These are phyloP conservation scores for Tauraco erythrolophus DNA, from an alignment of 2,113 vertebrate species.

Conservation along the genomic window DNA sequence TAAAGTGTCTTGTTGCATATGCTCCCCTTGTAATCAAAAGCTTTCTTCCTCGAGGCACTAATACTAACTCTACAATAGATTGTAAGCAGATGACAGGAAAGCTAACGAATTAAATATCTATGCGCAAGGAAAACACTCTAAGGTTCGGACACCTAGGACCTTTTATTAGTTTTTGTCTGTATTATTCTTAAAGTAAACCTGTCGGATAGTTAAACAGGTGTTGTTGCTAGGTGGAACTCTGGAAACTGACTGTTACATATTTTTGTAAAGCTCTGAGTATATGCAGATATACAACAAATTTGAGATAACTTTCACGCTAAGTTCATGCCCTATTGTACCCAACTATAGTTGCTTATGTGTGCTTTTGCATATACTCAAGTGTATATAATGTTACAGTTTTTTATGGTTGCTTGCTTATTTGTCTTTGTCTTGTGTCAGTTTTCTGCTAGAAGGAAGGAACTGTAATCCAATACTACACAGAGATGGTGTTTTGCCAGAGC, in stretches of 20 bases:
- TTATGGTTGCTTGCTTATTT: not conserved
- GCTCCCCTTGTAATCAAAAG: not conserved
- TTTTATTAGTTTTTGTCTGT: not conserved
- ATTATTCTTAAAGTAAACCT: not conserved
- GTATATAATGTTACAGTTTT: not conserved
- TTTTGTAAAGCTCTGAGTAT: not conserved
- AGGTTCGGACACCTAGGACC: not conserved
- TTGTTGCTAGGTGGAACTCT: not conserved
- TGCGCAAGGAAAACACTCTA: not conserved
- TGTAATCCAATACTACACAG: not conserved
- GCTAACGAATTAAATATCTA: not conserved
- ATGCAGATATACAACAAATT: not conserved
- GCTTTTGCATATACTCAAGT: not conserved
- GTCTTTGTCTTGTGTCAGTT: not conserved
- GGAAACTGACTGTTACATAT: not conserved
- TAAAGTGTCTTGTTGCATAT: not conserved
- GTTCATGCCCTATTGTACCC: not conserved
- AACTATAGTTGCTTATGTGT: not conserved
- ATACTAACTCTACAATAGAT: not conserved
- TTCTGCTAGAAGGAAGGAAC: slow-evolving; percentile 15
- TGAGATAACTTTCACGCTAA: not conserved
- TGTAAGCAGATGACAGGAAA: not conserved
- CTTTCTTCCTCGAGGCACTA: not conserved
- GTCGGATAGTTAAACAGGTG: not conserved
- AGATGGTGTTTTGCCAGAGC: not conserved